Base-by-base conservation (phyloP, 2,113 vertebrate genomes). In the Crocuta crocuta region DNA sequence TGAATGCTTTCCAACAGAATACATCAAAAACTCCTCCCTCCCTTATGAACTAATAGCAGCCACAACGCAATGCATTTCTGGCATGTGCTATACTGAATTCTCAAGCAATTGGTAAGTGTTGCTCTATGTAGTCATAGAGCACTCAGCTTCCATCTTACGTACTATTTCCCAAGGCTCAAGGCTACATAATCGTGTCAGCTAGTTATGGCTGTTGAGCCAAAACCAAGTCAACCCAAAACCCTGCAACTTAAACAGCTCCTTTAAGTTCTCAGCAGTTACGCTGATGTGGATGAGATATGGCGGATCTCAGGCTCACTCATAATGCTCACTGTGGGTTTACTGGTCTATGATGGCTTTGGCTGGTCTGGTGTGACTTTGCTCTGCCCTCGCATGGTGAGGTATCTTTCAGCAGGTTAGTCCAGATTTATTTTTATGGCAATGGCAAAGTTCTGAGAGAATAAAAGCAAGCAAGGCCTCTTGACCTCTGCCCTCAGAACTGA, bases 31-130 rank as follows among this genome's bases (percentile, higher is more conserved):
- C 68, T 19, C 89, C 58, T 78, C 61, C 92, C 65, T 45, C 66
- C 43, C 76, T 95, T 45, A 6, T 45, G 79, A 95, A 53, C 21
- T 70, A 83, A 24, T n/a, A 73, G 33, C 26, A 90, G 68, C 55
- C 17, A 96, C 50, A 89, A 78, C 16, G 82, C 45, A 81, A 78
- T 61, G 17, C 43, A 78, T 88, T 88, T 92, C 90, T 95, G 73
- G 24, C 13, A 61, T 31, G 31, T 2, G 10, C 10, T 31, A 33
- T 39, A 65, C 5, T n/a, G 15, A 89, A 89, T 43, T 86, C 13
- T 73, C 24, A 19, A 82, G 78, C 2, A 16, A 92, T 9, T 85
- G 31, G 16, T 16, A 79, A 61, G 19, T 23, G 8, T 39, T 74
- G 7, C 45, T 58, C 0, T 31, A 17, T 24, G 16, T 53, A 53